These are phyloP conservation scores for Drosophila mettleri DNA, from an alignment of 2,888 invertebrate genomes.

Conservation along the genomic window DNA sequence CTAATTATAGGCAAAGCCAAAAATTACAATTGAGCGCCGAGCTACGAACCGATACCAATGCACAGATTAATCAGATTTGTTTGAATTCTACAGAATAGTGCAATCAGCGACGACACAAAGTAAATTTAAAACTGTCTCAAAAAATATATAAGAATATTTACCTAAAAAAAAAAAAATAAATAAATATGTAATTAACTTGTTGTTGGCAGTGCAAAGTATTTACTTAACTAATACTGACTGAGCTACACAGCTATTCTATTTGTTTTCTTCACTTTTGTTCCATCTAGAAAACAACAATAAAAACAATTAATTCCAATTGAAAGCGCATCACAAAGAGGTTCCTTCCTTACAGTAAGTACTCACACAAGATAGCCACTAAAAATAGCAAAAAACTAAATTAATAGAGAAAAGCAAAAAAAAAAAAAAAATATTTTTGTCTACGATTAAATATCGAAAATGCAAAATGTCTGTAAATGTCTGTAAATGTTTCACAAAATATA, in stretches of 20 bases:
- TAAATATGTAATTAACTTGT: not conserved
- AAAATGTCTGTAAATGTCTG: conserved; percentile 67
- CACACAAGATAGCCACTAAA: conserved; percentile 32
- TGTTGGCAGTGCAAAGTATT: conserved; percentile 13
- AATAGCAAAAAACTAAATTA: not conserved
- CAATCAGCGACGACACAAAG: no score
- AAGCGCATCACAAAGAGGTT: conserved; percentile 60
- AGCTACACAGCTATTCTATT: conserved; percentile 7
- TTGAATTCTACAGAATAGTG: not conserved
- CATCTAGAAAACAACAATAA: not conserved
- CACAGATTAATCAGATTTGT: conserved; percentile 24
- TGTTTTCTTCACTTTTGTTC: not conserved
- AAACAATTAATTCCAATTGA: conserved; percentile 36
- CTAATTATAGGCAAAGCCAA: conserved; percentile 25
- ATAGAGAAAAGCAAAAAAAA: not conserved
- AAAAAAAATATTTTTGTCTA: conserved; percentile 23
- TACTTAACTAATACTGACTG: conserved; percentile 21
- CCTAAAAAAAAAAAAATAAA: not conserved
- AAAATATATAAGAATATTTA: not conserved
- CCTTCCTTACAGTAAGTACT: conserved; percentile 76
- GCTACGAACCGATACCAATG: conserved; percentile 4
- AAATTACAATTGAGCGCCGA: conserved; percentile 3
- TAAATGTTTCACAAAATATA: conserved; percentile 51
- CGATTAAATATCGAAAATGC: conserved; percentile 26
- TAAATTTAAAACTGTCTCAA: not conserved